A percentile compares a stretch with the other conserved stretches of the same genome.
phyloP scores from a whole-genome alignment of 2,888 invertebrate genomes.

The Pristionchus fissidentatus region DNA sequence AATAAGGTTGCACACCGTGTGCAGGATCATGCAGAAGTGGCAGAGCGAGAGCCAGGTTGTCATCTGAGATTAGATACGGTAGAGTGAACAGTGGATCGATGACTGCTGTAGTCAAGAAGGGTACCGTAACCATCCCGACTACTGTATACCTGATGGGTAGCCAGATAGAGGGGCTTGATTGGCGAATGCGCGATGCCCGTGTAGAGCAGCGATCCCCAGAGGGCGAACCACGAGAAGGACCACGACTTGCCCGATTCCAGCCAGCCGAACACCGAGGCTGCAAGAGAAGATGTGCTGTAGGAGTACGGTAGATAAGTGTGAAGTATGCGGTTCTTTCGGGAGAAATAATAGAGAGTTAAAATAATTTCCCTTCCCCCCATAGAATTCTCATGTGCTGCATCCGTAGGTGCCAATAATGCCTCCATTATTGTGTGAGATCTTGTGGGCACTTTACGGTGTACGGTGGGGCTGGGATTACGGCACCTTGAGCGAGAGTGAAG shows the following conservation, averaged over 20 bases:
- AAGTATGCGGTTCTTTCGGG: too few species aligned
- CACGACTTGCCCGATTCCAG: constrained; percentile 35
- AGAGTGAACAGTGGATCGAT: background rate
- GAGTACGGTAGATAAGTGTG: background rate
- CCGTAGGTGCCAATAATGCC: too few species aligned
- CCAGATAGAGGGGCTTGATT: background rate
- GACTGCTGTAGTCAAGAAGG: background rate
- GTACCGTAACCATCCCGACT: background rate
- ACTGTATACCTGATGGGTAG: background rate
- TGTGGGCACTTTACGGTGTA: too few species aligned
- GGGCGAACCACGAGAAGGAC: background rate
- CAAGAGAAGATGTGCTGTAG: background rate
- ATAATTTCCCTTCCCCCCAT: too few species aligned
- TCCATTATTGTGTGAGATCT: too few species aligned
- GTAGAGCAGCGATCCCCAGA: background rate
- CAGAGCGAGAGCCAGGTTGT: constrained; percentile 28
- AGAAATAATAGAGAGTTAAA: too few species aligned
- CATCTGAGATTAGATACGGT: too few species aligned
- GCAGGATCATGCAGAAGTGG: constrained; percentile 12
- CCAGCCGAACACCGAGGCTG: constrained; percentile 30
- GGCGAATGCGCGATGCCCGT: constrained; percentile 28
- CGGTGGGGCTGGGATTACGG: background rate
- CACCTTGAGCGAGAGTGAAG: background rate
- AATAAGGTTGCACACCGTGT: background rate
- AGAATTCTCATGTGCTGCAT: too few species aligned